A percentile compares a stretch with the other conserved stretches of the same genome.
phyloP scores from a whole-genome alignment of 2,888 invertebrate genomes.

The Andrena minutula region DNA sequence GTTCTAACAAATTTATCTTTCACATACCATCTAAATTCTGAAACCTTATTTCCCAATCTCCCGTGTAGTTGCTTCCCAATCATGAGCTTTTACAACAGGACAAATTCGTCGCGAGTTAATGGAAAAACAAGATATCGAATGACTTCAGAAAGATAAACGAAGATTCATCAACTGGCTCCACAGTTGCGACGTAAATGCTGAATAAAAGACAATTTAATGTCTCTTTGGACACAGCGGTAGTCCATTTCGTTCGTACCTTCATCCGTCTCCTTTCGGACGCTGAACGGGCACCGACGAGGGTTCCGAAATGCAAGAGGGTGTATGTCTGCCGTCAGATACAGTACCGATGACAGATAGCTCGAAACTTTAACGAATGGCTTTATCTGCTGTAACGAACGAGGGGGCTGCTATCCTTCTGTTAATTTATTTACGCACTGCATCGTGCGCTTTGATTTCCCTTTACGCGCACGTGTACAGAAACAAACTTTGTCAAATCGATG shows the following conservation, averaged over 20 bases:
- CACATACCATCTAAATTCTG: too few relatives aligned
- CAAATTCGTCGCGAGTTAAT: too few relatives aligned
- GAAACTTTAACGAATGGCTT: slow-evolving; percentile 62
- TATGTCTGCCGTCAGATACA: slow-evolving; percentile 28
- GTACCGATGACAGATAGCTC: slow-evolving; percentile 51
- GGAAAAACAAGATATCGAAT: too few relatives aligned
- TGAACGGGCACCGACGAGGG: slow-evolving; percentile 31
- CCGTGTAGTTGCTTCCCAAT: too few relatives aligned
- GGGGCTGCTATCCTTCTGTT: slow-evolving; percentile 18
- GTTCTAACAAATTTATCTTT: too few relatives aligned
- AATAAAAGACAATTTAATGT: slow-evolving; percentile 10
- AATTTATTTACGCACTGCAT: slow-evolving; percentile 35
- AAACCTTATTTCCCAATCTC: too few relatives aligned
- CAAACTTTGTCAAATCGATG: slow-evolving; percentile 3
- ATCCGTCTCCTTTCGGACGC: slow-evolving; percentile 33
- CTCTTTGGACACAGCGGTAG: not conserved
- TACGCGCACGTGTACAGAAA: not conserved
- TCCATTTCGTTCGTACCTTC: slow-evolving; percentile 34
- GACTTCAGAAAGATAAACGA: not conserved
- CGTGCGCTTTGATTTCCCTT: not conserved
- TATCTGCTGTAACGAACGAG: slow-evolving; percentile 50
- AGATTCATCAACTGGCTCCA: not conserved
- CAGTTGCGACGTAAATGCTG: not conserved
- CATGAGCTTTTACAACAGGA: too few relatives aligned
- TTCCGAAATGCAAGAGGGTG: slow-evolving; percentile 33